Evolutionary conservation across 2,113 vertebrate species (phyloP), one percentile per base, ranked within the genome.

Genomic region (Chlorodrepanis virens): DNA sequence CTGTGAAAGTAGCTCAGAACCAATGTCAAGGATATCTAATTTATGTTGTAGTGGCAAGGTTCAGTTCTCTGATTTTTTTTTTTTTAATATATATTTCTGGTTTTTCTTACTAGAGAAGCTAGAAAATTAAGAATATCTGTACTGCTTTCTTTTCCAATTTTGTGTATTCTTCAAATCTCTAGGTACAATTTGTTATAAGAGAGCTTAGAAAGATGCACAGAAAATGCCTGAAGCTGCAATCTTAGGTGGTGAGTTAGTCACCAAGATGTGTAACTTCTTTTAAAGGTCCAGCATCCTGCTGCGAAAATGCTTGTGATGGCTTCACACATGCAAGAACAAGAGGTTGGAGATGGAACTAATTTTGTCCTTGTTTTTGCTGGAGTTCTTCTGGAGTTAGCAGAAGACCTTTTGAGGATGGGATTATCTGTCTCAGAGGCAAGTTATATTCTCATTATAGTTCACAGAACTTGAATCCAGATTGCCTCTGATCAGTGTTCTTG

Each of bases 241-340:
- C 19, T 33, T 53, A 37, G 25, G 22, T 70, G 29, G 12, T 5
- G 4, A 69, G 5, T 68, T 35, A 14, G 40, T 83, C 77, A 89
- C 16, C 17, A 52, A 61, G 54, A 22, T 33, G 25, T 44, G 12
- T 59, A 45, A 76, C 10, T 87, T 85, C 42, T 94, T 89, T 33
- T 53, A 64, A 94, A 99, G 99, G 99, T 99, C 47, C 99, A 99
- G 89, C 99, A 99, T 96, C 99, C 99, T 53, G 99, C 99, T 63
- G 99, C 99, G 6, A 99, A 99, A 98, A 99, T 99, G 99, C 97
- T 99, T 23, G 99, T 99, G 35, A 99, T 99, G 99, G 99, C 99
- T 10, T 99, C 99, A 57, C 99, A 99, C 89, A 99, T 99, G 99
- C 99, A 99, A 96, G 99, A 99, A 63, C 99, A 99, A 92, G 99